A percentile compares a stretch with the other conserved stretches of the same genome.
Conservation (phyloP, 2,888 invertebrate species). For the Tholera decimalis region DNA sequence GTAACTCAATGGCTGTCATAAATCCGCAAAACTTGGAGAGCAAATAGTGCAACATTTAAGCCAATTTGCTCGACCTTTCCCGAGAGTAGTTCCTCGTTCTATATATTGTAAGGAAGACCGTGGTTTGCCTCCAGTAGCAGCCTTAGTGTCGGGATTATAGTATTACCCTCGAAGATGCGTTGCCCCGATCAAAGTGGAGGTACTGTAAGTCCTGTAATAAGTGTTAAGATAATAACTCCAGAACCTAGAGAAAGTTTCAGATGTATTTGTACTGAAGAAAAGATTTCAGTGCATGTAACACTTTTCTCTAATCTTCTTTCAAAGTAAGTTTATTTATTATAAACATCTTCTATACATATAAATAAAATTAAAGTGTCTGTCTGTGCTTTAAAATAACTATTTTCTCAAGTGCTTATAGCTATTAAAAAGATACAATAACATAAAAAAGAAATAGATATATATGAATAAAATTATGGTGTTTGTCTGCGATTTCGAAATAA, state of each 20-base stretch:
- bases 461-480: too few species aligned
- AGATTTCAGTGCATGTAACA: neutral
- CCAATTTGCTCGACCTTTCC: neutral
- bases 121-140: neutral
- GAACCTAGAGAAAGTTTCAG: neutral
- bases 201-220: conserved; percentile 32
- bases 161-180: conserved; percentile 26
- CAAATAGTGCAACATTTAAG: too few species aligned
- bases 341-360: neutral
- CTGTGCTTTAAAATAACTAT: too few species aligned
- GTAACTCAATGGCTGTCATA: too few species aligned
- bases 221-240: conserved; percentile 30
- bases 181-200: conserved; percentile 14
- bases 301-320: neutral
- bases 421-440: too few species aligned
- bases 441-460: too few species aligned
- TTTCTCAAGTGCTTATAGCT: too few species aligned
- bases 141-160: conserved; percentile 25
- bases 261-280: neutral
- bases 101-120: conserved; percentile 2
- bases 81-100: too few species aligned
- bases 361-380: too few species aligned
- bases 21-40: too few species aligned
- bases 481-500: too few species aligned
- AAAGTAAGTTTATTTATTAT: too few species aligned